These are phyloP conservation scores for Dasyprocta punctata DNA, from an alignment of 2,113 vertebrate genomes.

Conservation along the genomic window DNA sequence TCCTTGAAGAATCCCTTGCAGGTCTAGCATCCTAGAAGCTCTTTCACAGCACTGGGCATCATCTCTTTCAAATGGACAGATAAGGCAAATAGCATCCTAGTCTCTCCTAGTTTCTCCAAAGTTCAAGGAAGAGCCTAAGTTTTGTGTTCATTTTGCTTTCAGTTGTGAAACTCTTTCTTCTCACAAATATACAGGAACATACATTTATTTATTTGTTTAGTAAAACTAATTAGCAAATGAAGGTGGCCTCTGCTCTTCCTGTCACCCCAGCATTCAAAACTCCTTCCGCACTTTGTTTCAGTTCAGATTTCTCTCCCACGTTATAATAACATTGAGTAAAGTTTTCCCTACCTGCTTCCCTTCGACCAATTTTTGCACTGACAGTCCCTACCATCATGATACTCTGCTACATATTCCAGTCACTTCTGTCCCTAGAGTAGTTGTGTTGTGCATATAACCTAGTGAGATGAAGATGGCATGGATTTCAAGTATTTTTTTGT, in stretches of 20 bases:
- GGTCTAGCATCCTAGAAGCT: background rate
- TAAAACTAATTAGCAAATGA: background rate
- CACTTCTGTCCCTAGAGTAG: background rate
- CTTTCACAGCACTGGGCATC: background rate
- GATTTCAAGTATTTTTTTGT: background rate
- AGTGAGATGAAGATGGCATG: background rate
- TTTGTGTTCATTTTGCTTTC: background rate
- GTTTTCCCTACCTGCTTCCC: background rate
- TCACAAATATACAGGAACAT: background rate
- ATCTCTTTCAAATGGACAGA: background rate
- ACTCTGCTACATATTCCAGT: background rate
- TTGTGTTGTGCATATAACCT: background rate
- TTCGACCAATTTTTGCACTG: background rate
- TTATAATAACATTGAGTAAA: background rate
- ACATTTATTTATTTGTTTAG: background rate
- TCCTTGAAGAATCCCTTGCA: background rate
- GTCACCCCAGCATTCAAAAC: background rate
- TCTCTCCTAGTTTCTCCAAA: background rate
- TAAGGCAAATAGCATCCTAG: background rate
- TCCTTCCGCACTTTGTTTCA: background rate
- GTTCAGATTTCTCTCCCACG: background rate
- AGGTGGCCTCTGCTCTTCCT: background rate
- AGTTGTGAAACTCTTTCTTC: background rate
- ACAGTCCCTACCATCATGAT: fast-evolving
- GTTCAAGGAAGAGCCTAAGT: background rate